Conservation (phyloP, 2,797 vertebrate species). For the Octomys mimax region DNA sequence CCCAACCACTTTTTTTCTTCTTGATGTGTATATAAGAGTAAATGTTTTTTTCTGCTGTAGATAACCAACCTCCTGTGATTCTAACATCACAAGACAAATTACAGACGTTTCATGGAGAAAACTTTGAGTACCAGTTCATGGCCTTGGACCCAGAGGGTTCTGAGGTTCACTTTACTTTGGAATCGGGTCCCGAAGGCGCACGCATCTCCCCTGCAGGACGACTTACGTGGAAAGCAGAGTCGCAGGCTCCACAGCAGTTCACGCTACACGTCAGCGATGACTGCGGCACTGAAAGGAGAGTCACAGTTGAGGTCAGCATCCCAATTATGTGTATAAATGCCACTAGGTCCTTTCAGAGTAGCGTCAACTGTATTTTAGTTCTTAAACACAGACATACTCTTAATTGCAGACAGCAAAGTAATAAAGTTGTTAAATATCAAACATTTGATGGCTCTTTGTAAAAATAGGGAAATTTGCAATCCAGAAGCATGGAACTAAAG, state of each 20-base stretch:
- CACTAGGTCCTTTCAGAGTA: slow-evolving; percentile 76
- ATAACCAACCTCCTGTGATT: slow-evolving; percentile 92
- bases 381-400: background rate
- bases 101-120: slow-evolving; percentile 93
- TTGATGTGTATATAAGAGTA: slow-evolving; percentile 20
- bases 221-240: slow-evolving; percentile 91
- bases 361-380: slow-evolving; percentile 58
- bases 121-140: slow-evolving; percentile 93
- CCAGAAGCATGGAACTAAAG: background rate
- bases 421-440: background rate
- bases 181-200: slow-evolving; percentile 91
- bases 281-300: slow-evolving; percentile 90
- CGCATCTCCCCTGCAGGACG: slow-evolving; percentile 93
- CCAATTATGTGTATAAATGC: slow-evolving; percentile 30
- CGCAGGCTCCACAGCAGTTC: slow-evolving; percentile 86
- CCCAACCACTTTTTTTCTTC: background rate
- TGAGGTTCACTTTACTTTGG: slow-evolving; percentile 90
- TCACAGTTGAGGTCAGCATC: slow-evolving; percentile 90
- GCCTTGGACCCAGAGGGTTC: slow-evolving; percentile 94
- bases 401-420: background rate
- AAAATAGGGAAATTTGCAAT: background rate
- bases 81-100: slow-evolving; percentile 87
- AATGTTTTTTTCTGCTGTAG: slow-evolving; percentile 88
- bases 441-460: background rate
- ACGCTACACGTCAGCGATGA: slow-evolving; percentile 91